Percentiles rank a stretch among this genome's conserved stretches.
Evolutionary conservation across 1,140 invertebrate genomes (phyloP).

Genomic region (Radopholus similis): DNA sequence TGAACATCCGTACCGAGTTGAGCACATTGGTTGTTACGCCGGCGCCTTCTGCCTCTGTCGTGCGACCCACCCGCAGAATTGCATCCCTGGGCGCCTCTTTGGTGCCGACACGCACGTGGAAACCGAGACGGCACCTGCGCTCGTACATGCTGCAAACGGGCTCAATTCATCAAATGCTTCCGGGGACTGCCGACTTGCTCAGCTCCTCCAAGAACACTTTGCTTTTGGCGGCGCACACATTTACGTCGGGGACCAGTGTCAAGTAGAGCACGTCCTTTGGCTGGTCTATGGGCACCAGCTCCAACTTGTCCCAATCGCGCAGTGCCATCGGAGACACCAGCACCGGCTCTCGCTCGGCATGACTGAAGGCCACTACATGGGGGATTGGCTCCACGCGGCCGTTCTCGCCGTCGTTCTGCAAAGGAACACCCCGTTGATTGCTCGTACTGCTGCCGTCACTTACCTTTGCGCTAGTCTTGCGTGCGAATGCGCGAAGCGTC

Average conservation of each 20-base stretch:
- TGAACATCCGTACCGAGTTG: conserved; percentile 2
- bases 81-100: conserved; percentile 76
- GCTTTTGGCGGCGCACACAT: conserved; percentile 71
- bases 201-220: conserved; percentile 49
- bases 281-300: conserved; percentile 85
- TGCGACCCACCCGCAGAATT: conserved; percentile 71
- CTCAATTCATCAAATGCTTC: not conserved
- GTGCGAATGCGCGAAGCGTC: not conserved
- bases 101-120: conserved; percentile 72
- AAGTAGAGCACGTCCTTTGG: conserved; percentile 87
- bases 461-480: not conserved
- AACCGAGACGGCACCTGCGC: conserved; percentile 74
- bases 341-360: conserved; percentile 40
- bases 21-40: conserved; percentile 2
- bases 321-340: conserved; percentile 35
- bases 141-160: conserved; percentile 34
- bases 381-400: conserved; percentile 46
- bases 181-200: conserved; percentile 60
- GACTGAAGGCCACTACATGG: conserved; percentile 27
- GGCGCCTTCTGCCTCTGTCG: not conserved
- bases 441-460: not conserved
- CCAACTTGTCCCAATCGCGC: conserved; percentile 43
- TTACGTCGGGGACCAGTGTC: conserved; percentile 85
- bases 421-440: conserved; percentile 9
- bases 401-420: not conserved